A percentile compares a stretch with the other conserved stretches of the same genome.
Evolutionary conservation across 2,888 invertebrate species (phyloP).

Genomic region (Neoscelio sp.): DNA sequence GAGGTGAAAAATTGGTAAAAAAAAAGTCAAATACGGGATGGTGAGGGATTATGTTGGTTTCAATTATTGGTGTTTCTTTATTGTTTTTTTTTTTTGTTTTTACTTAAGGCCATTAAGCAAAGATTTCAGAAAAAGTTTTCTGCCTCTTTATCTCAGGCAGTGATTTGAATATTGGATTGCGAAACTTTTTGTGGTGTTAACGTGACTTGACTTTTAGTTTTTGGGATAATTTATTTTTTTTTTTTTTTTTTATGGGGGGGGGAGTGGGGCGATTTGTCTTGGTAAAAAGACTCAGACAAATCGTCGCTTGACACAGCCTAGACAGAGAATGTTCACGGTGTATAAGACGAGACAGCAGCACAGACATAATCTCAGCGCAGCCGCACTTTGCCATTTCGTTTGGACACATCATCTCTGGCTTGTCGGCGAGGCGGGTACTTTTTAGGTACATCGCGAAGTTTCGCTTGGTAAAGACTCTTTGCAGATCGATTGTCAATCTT

Average conservation of each 20-base stretch:
- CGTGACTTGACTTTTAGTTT: constrained; percentile 23
- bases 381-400: too few species aligned
- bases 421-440: constrained; percentile 32
- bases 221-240: constrained; percentile 22
- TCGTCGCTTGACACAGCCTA: constrained; percentile 77
- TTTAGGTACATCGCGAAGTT: constrained; percentile 44
- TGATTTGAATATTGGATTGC: constrained; percentile 36
- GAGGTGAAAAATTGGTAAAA: too few species aligned
- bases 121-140: too few species aligned
- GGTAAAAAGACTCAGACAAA: constrained; percentile 69
- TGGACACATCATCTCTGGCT: constrained; percentile 13
- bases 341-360: constrained; percentile 72
- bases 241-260: constrained; percentile 17
- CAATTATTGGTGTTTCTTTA: too few species aligned
- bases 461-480: constrained; percentile 37
- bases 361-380: constrained; percentile 76
- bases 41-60: too few species aligned
- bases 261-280: constrained; percentile 34
- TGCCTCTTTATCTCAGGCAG: constrained; percentile 66
- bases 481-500: constrained; percentile 23
- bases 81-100: background rate
- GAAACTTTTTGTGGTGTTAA: constrained; percentile 3
- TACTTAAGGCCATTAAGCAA: constrained; percentile 46
- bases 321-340: constrained; percentile 81
- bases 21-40: too few species aligned